phyloP scores from a whole-genome alignment of 1,140 invertebrate genomes.

The Lordiphosa collinella region DNA sequence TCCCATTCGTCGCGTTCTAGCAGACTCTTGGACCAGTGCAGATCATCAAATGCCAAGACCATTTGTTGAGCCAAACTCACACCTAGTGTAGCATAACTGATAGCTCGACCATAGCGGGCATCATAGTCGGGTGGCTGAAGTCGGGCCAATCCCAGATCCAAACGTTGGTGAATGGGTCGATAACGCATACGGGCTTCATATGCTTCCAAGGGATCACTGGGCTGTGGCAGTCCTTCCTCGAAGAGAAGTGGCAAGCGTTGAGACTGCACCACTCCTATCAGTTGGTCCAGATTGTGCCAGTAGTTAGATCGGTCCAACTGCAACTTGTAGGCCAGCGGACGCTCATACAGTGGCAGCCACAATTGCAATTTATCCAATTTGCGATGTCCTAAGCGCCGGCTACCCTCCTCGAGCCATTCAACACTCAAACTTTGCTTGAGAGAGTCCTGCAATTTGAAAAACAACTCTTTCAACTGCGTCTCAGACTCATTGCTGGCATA shows the following conservation, averaged over 20 bases:
- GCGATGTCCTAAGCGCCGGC: constrained; percentile 38
- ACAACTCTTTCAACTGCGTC: constrained; percentile 25
- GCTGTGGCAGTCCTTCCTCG: constrained; percentile 25
- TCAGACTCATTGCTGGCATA: constrained; percentile 27
- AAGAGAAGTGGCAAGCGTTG: constrained; percentile 38
- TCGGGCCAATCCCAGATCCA: constrained; percentile 97
- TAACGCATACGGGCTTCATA: constrained; percentile 53
- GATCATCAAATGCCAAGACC: constrained; percentile 96
- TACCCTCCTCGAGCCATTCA: constrained; percentile 59
- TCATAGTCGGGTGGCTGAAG: constrained; percentile 96
- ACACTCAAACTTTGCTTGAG: constrained; percentile 45
- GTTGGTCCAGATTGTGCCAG: constrained; percentile 57
- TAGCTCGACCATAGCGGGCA: constrained; percentile 89
- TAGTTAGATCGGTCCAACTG: constrained; percentile 55
- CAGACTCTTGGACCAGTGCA: constrained; percentile 94
- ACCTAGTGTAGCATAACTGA: constrained; percentile 97
- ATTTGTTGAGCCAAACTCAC: constrained; percentile 95
- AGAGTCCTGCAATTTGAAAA: constrained; percentile 33
- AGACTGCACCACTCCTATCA: constrained; percentile 30
- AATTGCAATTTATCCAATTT: constrained; percentile 46
- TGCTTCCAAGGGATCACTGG: constrained; percentile 49
- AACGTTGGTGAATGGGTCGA: constrained; percentile 94
- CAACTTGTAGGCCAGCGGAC: constrained; percentile 17
- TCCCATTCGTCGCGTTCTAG: constrained; percentile 90
- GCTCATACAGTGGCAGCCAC: constrained; percentile 39